phyloP scores from a whole-genome alignment of 2,888 invertebrate species.

The Phymatocera aterrima region DNA sequence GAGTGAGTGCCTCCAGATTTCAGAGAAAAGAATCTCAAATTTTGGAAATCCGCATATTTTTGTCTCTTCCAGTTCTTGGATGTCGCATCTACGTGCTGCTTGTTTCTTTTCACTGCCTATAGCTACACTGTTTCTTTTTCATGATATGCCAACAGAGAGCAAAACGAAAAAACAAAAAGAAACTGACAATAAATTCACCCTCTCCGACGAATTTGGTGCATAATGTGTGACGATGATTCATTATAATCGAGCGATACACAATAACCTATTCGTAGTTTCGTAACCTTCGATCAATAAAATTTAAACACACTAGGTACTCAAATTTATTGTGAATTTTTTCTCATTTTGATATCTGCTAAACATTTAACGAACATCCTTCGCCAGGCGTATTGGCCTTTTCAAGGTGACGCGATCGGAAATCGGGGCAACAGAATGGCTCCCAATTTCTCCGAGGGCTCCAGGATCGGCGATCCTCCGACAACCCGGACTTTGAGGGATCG shows the following conservation, averaged over 20 bases:
- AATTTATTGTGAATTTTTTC: neutral
- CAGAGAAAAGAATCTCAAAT: neutral
- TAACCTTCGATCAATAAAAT: too few species aligned
- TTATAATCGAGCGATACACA: too few species aligned
- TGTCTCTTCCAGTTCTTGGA: constrained; percentile 47
- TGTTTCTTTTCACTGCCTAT: constrained; percentile 45
- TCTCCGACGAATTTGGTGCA: too few species aligned
- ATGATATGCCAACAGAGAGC: too few species aligned
- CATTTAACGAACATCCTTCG: constrained; percentile 65
- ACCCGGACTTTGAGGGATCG: constrained; percentile 54
- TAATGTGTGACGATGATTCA: too few species aligned
- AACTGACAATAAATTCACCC: neutral
- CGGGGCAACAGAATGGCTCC: constrained; percentile 81
- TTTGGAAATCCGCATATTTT: neutral
- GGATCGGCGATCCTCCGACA: constrained; percentile 51
- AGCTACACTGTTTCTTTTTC: constrained; percentile 41
- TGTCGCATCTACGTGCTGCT: constrained; percentile 46
- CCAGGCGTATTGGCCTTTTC: constrained; percentile 90
- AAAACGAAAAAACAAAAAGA: neutral
- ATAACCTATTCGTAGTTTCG: too few species aligned
- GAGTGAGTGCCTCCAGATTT: constrained; percentile 71
- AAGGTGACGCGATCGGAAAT: constrained; percentile 79
- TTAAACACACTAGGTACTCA: neutral
- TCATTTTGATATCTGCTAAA: neutral
- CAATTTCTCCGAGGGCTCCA: constrained; percentile 49